Conservation (phyloP, 2,113 vertebrate species). For the Heterocephalus glaber region DNA sequence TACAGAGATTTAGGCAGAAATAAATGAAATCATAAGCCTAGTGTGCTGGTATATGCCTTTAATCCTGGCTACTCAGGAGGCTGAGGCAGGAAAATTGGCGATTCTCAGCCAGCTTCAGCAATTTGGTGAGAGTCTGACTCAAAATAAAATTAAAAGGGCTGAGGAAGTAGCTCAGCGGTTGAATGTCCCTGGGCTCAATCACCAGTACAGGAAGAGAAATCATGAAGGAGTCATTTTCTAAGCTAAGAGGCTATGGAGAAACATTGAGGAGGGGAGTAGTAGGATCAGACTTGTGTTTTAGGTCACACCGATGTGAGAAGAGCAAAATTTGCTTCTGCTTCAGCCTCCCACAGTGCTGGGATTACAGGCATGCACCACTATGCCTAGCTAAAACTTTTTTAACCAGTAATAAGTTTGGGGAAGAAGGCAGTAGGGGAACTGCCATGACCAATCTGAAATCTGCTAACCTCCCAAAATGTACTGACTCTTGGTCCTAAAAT, state of each 20-base stretch:
- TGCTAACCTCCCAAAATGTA: not conserved
- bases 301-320: not conserved
- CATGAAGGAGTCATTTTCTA: not conserved
- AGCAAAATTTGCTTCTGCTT: not conserved
- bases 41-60: not conserved
- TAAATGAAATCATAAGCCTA: not conserved
- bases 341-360: not conserved
- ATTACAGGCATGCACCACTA: not conserved
- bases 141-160: not conserved
- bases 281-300: not conserved
- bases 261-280: not conserved
- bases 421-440: not conserved
- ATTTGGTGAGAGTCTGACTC: not conserved
- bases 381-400: not conserved
- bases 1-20: not conserved
- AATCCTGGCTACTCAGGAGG: not conserved
- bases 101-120: not conserved
- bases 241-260: not conserved
- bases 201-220: not conserved
- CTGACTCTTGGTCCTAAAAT: conserved; percentile 37
- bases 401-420: not conserved
- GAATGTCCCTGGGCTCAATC: not conserved
- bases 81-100: not conserved
- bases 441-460: not conserved
- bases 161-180: not conserved